Conservation (phyloP, 1,140 invertebrate species). For the Aphidius gifuensis region DNA sequence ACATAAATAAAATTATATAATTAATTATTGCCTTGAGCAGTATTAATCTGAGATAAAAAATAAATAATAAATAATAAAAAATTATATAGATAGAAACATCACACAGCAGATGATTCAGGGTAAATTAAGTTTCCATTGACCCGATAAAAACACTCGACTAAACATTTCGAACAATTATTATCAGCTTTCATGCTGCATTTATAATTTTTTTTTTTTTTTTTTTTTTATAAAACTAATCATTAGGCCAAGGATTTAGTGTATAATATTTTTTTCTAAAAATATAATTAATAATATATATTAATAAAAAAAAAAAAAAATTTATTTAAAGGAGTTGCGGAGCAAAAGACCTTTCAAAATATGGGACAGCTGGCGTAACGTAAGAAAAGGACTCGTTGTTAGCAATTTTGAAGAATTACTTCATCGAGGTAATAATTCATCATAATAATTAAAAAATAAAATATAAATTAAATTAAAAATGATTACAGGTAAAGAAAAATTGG, state of each 20-base stretch:
- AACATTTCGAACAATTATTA: slow-evolving; percentile 43
- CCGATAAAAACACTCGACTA: slow-evolving; percentile 42
- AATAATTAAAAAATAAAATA: not conserved
- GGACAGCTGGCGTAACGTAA: slow-evolving; percentile 89
- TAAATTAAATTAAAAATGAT: slow-evolving; percentile 1
- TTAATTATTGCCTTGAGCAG: no score
- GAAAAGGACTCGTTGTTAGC: slow-evolving; percentile 89
- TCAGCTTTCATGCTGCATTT: not conserved
- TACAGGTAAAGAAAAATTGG: slow-evolving; percentile 79
- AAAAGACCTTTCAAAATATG: slow-evolving; percentile 97
- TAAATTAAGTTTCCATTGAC: slow-evolving; percentile 44
- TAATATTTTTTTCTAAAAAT: no score
- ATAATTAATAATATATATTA: no score
- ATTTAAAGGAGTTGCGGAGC: slow-evolving; percentile 78
- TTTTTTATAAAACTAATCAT: not conserved
- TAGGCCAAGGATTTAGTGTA: no score
- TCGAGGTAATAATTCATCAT: slow-evolving; percentile 61
- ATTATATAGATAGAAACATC: not conserved
- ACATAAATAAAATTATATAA: no score
- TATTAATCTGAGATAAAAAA: no score
- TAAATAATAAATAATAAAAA: not conserved
- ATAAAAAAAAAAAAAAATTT: slow-evolving; percentile 7
- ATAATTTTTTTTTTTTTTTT: slow-evolving; percentile 2
- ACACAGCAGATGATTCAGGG: slow-evolving; percentile 25
- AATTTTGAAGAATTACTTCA: slow-evolving; percentile 88